A percentile compares a stretch with the other conserved stretches of the same genome.
Conservation (phyloP, 1,140 invertebrate species). For the Brachionus sp. region DNA sequence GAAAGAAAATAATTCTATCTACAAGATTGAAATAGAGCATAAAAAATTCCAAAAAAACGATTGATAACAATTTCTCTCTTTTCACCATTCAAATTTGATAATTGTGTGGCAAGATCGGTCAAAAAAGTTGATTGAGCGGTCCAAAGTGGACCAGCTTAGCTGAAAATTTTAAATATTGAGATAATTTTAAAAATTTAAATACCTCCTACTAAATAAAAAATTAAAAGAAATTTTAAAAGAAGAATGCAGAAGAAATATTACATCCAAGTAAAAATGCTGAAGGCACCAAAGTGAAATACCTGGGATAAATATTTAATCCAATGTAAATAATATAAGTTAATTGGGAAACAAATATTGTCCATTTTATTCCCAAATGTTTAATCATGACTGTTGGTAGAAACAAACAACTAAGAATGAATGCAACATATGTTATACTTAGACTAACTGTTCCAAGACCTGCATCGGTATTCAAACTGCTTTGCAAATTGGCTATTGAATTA, state of each 20-base stretch:
- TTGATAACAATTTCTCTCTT: conserved; percentile 83
- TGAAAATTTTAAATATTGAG: background rate
- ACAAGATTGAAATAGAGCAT: conserved; percentile 83
- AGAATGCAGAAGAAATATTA: conserved; percentile 61
- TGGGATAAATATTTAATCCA: conserved; percentile 82
- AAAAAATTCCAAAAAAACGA: conserved; percentile 94
- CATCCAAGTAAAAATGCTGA: conserved; percentile 76
- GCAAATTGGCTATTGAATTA: conserved; percentile 19
- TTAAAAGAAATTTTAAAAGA: conserved; percentile 27
- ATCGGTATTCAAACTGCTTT: conserved; percentile 28
- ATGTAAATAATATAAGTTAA: conserved; percentile 88
- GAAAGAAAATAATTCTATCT: background rate
- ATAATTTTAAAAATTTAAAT: background rate
- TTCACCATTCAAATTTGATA: conserved; percentile 61
- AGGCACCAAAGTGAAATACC: conserved; percentile 60
- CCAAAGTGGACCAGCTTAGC: conserved; percentile 85
- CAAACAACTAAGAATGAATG: conserved; percentile 82
- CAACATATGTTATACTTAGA: conserved; percentile 78
- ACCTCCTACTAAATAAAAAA: conserved; percentile 24
- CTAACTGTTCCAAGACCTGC: conserved; percentile 51
- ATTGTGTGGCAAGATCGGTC: conserved; percentile 80
- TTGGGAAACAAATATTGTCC: conserved; percentile 85
- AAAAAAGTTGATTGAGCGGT: conserved; percentile 90
- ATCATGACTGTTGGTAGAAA: conserved; percentile 79
- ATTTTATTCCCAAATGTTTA: conserved; percentile 84